These are phyloP conservation scores for Rhopilema esculentum DNA, from an alignment of 30 jellyfish, hydroid and myxozoan genomes.

Conservation along the genomic window DNA sequence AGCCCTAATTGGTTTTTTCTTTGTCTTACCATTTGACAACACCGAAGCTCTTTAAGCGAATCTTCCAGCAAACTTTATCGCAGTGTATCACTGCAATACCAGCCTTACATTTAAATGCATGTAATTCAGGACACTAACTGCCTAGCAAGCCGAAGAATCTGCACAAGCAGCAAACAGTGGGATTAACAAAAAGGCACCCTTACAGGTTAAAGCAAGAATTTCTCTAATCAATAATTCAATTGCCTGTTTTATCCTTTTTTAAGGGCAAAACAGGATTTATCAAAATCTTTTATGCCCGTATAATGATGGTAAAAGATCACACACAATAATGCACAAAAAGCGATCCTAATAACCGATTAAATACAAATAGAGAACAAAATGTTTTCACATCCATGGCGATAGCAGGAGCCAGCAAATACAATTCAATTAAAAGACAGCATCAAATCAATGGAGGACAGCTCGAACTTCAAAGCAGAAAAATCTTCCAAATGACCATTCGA, in stretches of 20 bases:
- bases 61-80: background rate
- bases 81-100: background rate
- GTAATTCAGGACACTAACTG: background rate
- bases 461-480: background rate
- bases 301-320: background rate
- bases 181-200: background rate
- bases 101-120: no score
- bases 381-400: background rate
- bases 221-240: background rate
- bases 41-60: background rate
- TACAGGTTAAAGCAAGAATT: background rate
- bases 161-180: constrained; percentile 7
- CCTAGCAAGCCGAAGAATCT: background rate
- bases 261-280: background rate
- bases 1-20: background rate
- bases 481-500: background rate
- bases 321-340: background rate
- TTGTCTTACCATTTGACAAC: background rate
- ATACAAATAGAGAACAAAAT: background rate
- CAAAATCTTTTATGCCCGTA: background rate
- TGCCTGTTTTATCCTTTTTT: background rate
- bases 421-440: background rate
- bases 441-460: background rate
- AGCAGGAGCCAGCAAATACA: background rate
- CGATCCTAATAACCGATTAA: background rate